Conservation (phyloP, 1,140 invertebrate genomes). For the Meteorus sp. region DNA sequence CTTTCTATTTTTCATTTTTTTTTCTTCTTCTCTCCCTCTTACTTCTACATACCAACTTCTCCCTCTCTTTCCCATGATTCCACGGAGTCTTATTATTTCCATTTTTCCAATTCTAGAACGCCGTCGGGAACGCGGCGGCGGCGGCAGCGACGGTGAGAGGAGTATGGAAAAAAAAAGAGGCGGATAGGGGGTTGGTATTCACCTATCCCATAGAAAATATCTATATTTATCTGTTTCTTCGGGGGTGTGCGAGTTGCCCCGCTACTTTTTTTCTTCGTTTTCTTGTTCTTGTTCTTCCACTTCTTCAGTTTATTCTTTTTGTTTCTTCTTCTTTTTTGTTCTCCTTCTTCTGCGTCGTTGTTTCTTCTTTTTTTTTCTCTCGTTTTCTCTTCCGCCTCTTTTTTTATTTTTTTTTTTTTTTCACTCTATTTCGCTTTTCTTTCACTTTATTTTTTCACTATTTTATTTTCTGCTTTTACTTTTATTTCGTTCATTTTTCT, state of each 20-base stretch:
- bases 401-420: slow-evolving; percentile 18
- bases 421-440: slow-evolving; percentile 10
- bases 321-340: slow-evolving; percentile 15
- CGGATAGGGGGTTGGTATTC: slow-evolving; percentile 25
- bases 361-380: slow-evolving; percentile 20
- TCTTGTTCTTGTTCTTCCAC: slow-evolving; percentile 24
- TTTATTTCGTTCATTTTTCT: slow-evolving; percentile 19
- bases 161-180: slow-evolving; percentile 1
- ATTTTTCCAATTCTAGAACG: slow-evolving; percentile 53
- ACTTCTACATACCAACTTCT: slow-evolving; percentile 29
- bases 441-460: background rate
- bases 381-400: slow-evolving; percentile 10
- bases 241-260: slow-evolving; percentile 28
- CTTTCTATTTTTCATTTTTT: too few relatives aligned
- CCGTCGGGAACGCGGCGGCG: slow-evolving; percentile 26
- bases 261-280: slow-evolving; percentile 29
- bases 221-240: slow-evolving; percentile 55
- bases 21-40: too few relatives aligned
- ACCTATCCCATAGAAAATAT: slow-evolving; percentile 44
- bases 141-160: background rate
- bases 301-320: slow-evolving; percentile 28
- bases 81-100: slow-evolving; percentile 54
- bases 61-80: slow-evolving; percentile 26
- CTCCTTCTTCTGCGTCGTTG: slow-evolving; percentile 10
- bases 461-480: slow-evolving; percentile 24